Base-by-base conservation (phyloP, 2,797 vertebrate genomes). In the Hipposideros larvatus region DNA sequence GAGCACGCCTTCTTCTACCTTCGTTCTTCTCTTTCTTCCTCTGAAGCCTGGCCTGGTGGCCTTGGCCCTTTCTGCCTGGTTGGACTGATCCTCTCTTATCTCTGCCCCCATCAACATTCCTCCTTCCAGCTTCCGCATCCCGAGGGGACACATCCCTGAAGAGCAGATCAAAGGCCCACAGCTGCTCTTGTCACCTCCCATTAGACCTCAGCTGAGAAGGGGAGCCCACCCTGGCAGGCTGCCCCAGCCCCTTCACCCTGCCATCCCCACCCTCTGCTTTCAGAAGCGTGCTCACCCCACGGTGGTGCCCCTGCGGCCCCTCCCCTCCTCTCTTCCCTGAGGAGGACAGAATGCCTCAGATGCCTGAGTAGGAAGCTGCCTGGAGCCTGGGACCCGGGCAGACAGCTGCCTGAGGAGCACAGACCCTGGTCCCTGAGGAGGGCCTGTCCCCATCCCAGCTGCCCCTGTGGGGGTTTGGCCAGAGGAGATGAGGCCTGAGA, bases 151-250 rank as follows among this genome's bases (percentile, higher is more conserved):
- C 91, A 96, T 96, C 98, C 95, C 97, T 97, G 98, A 98, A 96
- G 96, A 94, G 95, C 92, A 98, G 97, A 98, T 98, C 97, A 98
- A 97, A 97, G 95, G n/a, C 97, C 37, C 65, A 97, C 98, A 98
- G 98, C 97, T 98, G 97, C 96, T 95, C 97, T 97, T 98, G 98
- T 98, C 98, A 98, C 66, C 96, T 97, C 92, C 96, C 97, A 98
- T 98, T 98, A 98, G 97, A 93, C 91, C 96, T 88, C 75, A 74
- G 71, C 85, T 92, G 95, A 96, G 96, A 90, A 90, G 78, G 71
- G 87, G 46, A 97, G 96, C 90, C 96, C 96, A 97, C 93, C 96
- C 77, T 97, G 97, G 91, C 95, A 85, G 93, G 34, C 75, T 86
- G 92, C 87, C 93, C 53, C 75, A 66, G 80, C 85, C 87, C 63